Conservation (phyloP, 2,113 vertebrate species). For the Sturnus vulgaris region DNA sequence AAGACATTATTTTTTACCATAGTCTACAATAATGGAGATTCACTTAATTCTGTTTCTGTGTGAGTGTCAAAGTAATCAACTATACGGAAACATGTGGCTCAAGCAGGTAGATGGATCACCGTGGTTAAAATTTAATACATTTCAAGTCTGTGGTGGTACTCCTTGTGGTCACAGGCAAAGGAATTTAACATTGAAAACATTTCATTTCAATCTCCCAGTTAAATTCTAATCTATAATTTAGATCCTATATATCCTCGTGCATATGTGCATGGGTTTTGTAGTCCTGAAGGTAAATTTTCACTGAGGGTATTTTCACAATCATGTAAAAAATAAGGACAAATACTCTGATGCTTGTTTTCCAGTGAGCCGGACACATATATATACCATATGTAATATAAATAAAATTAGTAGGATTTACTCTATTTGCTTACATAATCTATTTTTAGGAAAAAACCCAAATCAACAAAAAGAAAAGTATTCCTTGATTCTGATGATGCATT, state of each 20-base stretch:
- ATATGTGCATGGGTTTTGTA: background rate
- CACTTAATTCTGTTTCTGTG: background rate
- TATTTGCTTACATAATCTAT: background rate
- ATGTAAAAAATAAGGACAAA: background rate
- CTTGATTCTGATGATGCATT: background rate
- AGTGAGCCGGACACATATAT: background rate
- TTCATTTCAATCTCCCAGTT: background rate
- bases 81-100: background rate
- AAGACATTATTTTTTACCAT: background rate
- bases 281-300: background rate
- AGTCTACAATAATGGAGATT: background rate
- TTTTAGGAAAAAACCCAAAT: background rate
- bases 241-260: background rate
- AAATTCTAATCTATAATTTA: background rate
- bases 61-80: background rate
- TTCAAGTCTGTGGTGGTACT: background rate
- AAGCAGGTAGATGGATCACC: rapidly evolving
- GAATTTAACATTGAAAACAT: background rate
- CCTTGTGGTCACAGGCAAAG: background rate
- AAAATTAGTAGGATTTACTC: background rate
- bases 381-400: background rate
- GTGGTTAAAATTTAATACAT: background rate
- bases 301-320: background rate
- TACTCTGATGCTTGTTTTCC: background rate
- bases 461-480: background rate